Evolutionary conservation across 2,797 vertebrate genomes (phyloP).

Genomic region (Chaunax sp.): DNA sequence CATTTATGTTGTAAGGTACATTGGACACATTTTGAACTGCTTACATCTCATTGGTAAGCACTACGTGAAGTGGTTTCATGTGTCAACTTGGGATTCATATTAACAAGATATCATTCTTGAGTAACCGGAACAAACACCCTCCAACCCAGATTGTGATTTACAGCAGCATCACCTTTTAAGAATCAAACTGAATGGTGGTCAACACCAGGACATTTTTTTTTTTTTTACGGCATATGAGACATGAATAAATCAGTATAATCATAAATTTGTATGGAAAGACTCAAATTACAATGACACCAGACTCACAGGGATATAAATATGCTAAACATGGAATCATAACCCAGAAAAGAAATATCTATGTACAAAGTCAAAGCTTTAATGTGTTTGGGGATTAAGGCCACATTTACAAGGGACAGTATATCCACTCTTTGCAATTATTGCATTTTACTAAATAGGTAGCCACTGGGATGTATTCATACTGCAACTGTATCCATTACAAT

Average conservation of each 20-base stretch:
- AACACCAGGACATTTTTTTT: conserved; percentile 62
- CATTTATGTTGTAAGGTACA: conserved; percentile 12
- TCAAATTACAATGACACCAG: conserved; percentile 64
- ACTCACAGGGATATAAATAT: conserved; percentile 71
- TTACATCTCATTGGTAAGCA: conserved; percentile 16
- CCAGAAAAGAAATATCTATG: conserved; percentile 67
- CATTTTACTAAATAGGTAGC: conserved; percentile 61
- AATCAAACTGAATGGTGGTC: conserved; percentile 57
- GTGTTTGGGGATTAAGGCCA: conserved; percentile 79
- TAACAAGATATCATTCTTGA: conserved; percentile 29
- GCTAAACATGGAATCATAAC: conserved; percentile 66
- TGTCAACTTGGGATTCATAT: conserved; percentile 30
- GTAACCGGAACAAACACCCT: conserved; percentile 32
- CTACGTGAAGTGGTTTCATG: conserved; percentile 36
- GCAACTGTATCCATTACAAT: conserved; percentile 37
- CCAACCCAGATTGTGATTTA: conserved; percentile 50
- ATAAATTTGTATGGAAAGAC: conserved; percentile 53
- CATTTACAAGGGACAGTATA: conserved; percentile 72
- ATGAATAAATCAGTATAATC: conserved; percentile 48
- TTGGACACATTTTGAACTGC: conserved; percentile 19
- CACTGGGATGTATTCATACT: conserved; percentile 49
- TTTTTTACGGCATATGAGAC: conserved; percentile 37
- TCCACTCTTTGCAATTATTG: conserved; percentile 72
- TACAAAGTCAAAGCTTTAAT: conserved; percentile 71
- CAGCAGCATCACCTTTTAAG: conserved; percentile 64